Base-by-base conservation (phyloP, 2,888 invertebrate species). In the Epinotia brunnichana region DNA sequence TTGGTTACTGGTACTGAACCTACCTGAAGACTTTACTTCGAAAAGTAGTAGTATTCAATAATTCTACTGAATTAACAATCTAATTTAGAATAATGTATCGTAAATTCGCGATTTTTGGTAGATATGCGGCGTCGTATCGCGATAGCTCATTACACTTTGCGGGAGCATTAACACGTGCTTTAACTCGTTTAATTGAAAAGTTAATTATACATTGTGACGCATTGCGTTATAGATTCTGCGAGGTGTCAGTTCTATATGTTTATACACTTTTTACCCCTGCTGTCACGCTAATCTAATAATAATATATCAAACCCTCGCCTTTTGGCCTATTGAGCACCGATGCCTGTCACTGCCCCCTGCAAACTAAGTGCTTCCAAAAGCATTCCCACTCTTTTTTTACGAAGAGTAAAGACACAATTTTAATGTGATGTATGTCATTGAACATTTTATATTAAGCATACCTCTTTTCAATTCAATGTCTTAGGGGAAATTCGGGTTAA, bases 201-300 rank as follows among this genome's bases (percentile, higher is more conserved):
- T 53, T 71, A 66, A 71, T 66, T 66, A 63, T 70, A 60, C 59
- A 29, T 29, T 24, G 59, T 73, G 75, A 77, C 77, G 77, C 76
- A 74, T 76, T 77, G 76, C 74, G 71, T 41, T 44, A 7, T 63
- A 61, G 9, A 41, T 21, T 60, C 24, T 24, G 24, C 44, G 24
- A 60, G 29, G 19, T 41, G 19, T 59, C 2, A 19, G 3, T 15
- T 44, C 15, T 44, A 44, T 44, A 44, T 3, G 44, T 15, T 44
- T n/a, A 48, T 48, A 48, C 48, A n/a, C 48, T 48, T 48, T 15
- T n/a, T 48, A 7, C 48, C n/a, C 48, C 7, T n/a, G 48, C 4
- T 48, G 48, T 7, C n/a, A 48, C 2, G n/a, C 48, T 15, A 24
- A 61, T 61, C 61, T 61, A 61, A 48, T 48, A 48, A 24, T 24